Evolutionary conservation across 2,888 invertebrate species (phyloP).

Genomic region (Spodoptera littoralis): DNA sequence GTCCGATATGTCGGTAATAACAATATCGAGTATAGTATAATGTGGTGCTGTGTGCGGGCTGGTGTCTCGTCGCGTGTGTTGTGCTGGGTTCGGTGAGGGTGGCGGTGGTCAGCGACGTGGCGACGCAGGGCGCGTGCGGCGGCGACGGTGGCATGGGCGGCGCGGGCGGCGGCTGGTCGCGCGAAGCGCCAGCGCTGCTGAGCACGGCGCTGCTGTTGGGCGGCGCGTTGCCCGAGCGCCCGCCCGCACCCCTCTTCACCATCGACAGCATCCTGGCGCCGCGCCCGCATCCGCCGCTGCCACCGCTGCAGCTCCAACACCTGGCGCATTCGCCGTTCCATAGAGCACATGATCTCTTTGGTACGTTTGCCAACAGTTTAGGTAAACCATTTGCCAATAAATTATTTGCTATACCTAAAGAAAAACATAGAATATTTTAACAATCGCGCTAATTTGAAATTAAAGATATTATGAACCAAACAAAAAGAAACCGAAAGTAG

Average conservation of each 20-base stretch:
- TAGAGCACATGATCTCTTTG: constrained; percentile 93
- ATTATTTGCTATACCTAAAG: no score
- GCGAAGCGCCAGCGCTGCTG: constrained; percentile 85
- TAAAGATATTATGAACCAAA: no score
- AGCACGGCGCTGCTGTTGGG: constrained; percentile 87
- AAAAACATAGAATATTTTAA: no score
- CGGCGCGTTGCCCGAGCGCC: constrained; percentile 83
- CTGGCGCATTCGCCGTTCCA: constrained; percentile 90
- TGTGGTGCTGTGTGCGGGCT: constrained; percentile 52
- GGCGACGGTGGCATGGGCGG: constrained; percentile 74
- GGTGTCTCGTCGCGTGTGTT: constrained; percentile 25
- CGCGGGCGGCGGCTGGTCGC: constrained; percentile 80
- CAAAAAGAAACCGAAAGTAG: no score
- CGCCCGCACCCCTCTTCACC: constrained; percentile 91
- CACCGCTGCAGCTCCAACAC: constrained; percentile 89
- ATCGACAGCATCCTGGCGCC: constrained; percentile 96
- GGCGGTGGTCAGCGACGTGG: constrained; percentile 64
- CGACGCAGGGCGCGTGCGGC: constrained; percentile 73
- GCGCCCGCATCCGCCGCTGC: constrained; percentile 89
- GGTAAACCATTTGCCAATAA: constrained; percentile 35
- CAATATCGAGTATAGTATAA: constrained; percentile 55
- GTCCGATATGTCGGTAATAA: constrained; percentile 44
- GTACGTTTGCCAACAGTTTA: constrained; percentile 87
- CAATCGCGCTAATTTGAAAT: no score
- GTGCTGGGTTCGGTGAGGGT: constrained; percentile 46